Conservation (phyloP, 2,888 invertebrate species). For the Xylota sylvarum region DNA sequence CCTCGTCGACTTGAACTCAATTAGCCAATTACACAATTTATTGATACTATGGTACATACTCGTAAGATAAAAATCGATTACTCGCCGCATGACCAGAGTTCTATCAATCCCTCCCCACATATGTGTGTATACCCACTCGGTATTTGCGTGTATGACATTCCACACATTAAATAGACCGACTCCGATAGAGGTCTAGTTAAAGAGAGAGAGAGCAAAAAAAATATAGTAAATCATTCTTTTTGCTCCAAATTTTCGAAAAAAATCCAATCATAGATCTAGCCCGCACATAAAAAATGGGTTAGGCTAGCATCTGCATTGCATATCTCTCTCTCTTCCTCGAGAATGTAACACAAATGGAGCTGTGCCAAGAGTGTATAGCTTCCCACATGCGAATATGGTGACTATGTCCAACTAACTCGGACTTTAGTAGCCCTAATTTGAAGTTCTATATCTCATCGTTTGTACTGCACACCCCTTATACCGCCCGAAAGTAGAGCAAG, state of each 20-base stretch:
- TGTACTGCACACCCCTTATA: slow-evolving; percentile 21
- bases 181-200: slow-evolving; percentile 36
- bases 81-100: slow-evolving; percentile 41
- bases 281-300: slow-evolving; percentile 49
- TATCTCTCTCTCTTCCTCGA: slow-evolving; percentile 15
- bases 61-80: slow-evolving; percentile 66
- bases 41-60: slow-evolving; percentile 34
- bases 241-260: slow-evolving; percentile 35
- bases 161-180: slow-evolving; percentile 33
- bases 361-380: slow-evolving; percentile 50
- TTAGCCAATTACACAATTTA: slow-evolving; percentile 69
- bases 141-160: slow-evolving; percentile 19
- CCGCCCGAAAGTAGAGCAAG: slow-evolving; percentile 53
- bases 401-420: slow-evolving; percentile 34
- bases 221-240: slow-evolving; percentile 29
- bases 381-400: slow-evolving; percentile 20
- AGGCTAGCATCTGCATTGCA: slow-evolving; percentile 65
- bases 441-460: slow-evolving; percentile 36
- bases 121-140: not conserved
- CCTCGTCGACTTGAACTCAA: slow-evolving; percentile 55
- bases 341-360: slow-evolving; percentile 42
- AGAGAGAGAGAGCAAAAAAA: not conserved
- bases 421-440: slow-evolving; percentile 33
- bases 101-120: slow-evolving; percentile 1
- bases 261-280: slow-evolving; percentile 42